Evolutionary conservation across 2,113 vertebrate species (phyloP).

Genomic region (Budorcas taxicolor): DNA sequence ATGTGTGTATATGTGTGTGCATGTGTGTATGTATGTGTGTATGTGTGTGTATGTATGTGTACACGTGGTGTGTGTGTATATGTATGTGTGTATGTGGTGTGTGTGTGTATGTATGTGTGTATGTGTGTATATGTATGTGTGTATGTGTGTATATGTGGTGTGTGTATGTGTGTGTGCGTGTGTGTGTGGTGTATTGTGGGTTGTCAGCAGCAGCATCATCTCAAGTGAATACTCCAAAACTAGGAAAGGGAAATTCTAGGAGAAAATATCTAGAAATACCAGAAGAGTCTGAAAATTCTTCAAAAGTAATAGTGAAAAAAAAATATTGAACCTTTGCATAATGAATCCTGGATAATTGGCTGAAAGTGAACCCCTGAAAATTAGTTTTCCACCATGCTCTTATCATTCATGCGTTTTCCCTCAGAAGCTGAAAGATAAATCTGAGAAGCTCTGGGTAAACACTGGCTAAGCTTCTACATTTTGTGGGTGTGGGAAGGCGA

Average conservation of each 20-base stretch:
- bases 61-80: accelerated
- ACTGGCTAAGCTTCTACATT: background rate
- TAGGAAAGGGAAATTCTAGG: background rate
- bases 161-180: background rate
- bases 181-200: accelerated
- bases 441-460: conserved; percentile 33
- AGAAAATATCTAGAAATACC: background rate
- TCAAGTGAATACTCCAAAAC: background rate
- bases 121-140: accelerated
- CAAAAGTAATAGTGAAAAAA: background rate
- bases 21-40: accelerated
- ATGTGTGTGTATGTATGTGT: accelerated
- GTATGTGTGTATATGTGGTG: too few relatives aligned
- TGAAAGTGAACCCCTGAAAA: background rate
- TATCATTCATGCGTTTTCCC: background rate
- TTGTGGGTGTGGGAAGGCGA: background rate
- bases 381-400: background rate
- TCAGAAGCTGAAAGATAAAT: conserved; percentile 43
- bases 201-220: background rate
- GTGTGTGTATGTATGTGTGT: accelerated
- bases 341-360: background rate
- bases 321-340: background rate
- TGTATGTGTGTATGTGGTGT: accelerated
- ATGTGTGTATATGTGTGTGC: accelerated
- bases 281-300: background rate